Evolutionary conservation across 2,888 invertebrate genomes (phyloP), one percentile per base, ranked within the genome.

Genomic region (Sericinus montela): DNA sequence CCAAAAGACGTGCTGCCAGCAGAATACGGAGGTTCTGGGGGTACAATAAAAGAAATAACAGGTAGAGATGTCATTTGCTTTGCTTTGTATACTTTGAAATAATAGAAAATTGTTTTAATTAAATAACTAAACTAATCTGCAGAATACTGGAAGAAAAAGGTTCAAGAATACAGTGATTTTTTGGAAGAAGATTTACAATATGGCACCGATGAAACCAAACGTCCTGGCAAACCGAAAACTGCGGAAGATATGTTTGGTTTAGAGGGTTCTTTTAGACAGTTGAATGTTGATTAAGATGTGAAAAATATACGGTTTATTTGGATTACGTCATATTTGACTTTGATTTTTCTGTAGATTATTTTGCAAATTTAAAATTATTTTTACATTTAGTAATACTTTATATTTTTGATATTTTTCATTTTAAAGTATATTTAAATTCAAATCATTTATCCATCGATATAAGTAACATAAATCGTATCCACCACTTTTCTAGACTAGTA

Each of bases 11-110:
- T 87, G 34, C 69, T 92, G 40, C 92, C 92, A 0, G 64, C 66
- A 16, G 92, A 92, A 61, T 92, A 91, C 65, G 92, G 92, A 10
- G 92, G 92, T 1, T 77, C 81, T 9, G 89, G 80, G 23, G 86
- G 86, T 1, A 67, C 87, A 7, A 67, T 90, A 7, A 69, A 73
- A 38, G 75, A 78, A 14, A 50, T 50, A 9, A 45, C 16, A 45
- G 44, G 49, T 50, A 23, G 19, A 19, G n/a, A n/a, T n/a, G n/a
- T n/a, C n/a, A n/a, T n/a, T 19, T 3, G 19, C 19, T n/a, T n/a
- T n/a, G n/a, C 25, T 8, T 25, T 25, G 8, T 6, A 25, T 8
- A 25, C 8, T 8, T 25, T 25, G 25, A 25, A 4, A 25, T 25
- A 5, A 25, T 25, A 7, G 25, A 8, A 25, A 7, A 8, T 25